Base-by-base conservation (phyloP, 2,113 vertebrate genomes). In the Gobio gobio region DNA sequence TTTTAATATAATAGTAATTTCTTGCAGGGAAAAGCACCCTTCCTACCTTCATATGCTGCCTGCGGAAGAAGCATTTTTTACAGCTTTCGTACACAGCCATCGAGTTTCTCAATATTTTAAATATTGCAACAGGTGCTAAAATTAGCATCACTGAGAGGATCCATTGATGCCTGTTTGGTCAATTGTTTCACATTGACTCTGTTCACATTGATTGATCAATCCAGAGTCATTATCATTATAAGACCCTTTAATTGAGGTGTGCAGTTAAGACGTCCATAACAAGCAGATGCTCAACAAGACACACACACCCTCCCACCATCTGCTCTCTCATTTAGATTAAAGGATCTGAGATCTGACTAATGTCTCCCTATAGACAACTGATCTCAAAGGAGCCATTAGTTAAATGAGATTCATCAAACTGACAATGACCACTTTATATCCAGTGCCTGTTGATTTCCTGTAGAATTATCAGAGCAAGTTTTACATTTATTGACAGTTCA, bases 301-400 rank as follows among this genome's bases (percentile, higher is more conserved):
- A 16, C 14, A 14, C n/a, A 76, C 49, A 3, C 51, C 10, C 76
- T 14, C 76, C 14, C 58, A 51, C 45, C 59, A 81, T 68, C 79
- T 81, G 79, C 43, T 36, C 14, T 61, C 24, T 51, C 24, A 20
- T 68, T 29, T n/a, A 51, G 61, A 81, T 68, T 49, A 66, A 81
- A 68, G 47, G 61, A 12, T 29, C 24, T 49, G 1, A 51, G 61
- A 68, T 68, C 61, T 51, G 45, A 68, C 63, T 36, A 51, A 81
- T 81, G 61, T 51, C 16, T 68, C 61, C 45, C 61, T 81, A 61
- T 68, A n/a, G 79, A 81, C 45, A 29, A 36, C 24, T 14, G 61
- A 22, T 81, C 79, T 81, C 61, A 81, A 36, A 66, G 79, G 79
- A 51, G 63, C 10, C 58, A 81, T 81, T 81, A 81, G 79, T 68